Evolutionary conservation across 2,113 vertebrate species (phyloP), one percentile per base, ranked within the genome.

Genomic region (Peromyscus polionotus): DNA sequence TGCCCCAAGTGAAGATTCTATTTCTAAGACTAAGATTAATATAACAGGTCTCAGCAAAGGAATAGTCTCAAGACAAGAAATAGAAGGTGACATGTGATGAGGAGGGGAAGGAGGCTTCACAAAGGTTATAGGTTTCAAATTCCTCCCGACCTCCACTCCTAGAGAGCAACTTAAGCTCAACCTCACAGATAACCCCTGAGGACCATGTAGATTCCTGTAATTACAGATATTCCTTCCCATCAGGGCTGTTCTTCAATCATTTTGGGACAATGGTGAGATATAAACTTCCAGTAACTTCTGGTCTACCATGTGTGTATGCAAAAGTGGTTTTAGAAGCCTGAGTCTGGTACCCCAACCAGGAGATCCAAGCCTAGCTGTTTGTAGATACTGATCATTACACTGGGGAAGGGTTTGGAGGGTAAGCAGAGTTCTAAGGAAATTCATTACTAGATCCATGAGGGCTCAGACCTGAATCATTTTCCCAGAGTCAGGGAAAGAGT

Each of bases 1-100:
- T 72, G 54, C 72, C 42, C 36, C 14, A n/a, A 39, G 3, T 63
- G 11, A 33, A 88, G 20, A 36, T 26, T 70, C 19, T n/a, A 48
- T 87, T 75, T 77, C 77, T 83, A 22, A 92, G 22, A n/a, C 31
- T 83, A 72, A 33, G n/a, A 83, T 81, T 94, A 45, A 33, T 88
- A 75, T 57, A 59, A 45, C 67, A 91, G 1, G 45, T 26, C 79
- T 33, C 54, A 39, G 36, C 67, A 3, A 39, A 14, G 42, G 59
- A 80, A 65, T 59, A 51, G 4, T 67, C 28, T 61, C n/a, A 48
- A 5, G 42, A 59, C 54, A 90, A 75, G 59, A 93, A 79, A n/a
- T 48, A 73, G 70, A 61, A 72, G 72, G n/a, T 13, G 45, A 85
- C 73, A 33, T 61, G 7, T n/a, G 28, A 61, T 54, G 48, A 88